These are phyloP conservation scores for Machimus atricapillus DNA, from an alignment of 2,888 invertebrate species.

Conservation along the genomic window DNA sequence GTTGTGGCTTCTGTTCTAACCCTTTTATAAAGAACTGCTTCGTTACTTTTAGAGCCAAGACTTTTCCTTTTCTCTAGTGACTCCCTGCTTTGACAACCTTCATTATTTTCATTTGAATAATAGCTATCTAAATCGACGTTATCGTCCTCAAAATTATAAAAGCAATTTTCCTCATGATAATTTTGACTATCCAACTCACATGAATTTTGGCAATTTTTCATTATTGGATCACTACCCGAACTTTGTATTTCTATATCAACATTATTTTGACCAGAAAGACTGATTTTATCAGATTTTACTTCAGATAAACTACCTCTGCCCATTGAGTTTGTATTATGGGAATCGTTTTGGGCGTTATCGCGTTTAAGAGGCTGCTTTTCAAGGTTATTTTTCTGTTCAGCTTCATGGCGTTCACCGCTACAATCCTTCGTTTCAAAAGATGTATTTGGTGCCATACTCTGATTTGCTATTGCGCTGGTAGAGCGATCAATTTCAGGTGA, in stretches of 20 bases:
- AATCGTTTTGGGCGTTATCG: not conserved
- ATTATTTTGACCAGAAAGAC: not conserved
- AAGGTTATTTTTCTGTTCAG: not conserved
- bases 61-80: not conserved
- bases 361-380: not conserved
- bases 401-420: not conserved
- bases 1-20: not conserved
- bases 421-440: not conserved
- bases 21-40: not conserved
- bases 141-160: not conserved
- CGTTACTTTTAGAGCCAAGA: not conserved
- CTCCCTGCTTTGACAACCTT: not conserved
- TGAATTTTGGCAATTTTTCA: not conserved
- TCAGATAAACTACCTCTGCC: not conserved
- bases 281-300: not conserved
- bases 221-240: not conserved
- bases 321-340: not conserved
- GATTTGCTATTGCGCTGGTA: not conserved
- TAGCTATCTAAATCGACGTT: constrained; percentile 5
- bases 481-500: not conserved
- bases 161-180: not conserved
- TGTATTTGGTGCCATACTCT: not conserved
- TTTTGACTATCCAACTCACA: not conserved
- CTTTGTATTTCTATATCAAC: not conserved
- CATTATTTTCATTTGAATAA: not conserved